Base-by-base conservation (phyloP, 2,113 vertebrate species). In the Gambusia affinis region DNA sequence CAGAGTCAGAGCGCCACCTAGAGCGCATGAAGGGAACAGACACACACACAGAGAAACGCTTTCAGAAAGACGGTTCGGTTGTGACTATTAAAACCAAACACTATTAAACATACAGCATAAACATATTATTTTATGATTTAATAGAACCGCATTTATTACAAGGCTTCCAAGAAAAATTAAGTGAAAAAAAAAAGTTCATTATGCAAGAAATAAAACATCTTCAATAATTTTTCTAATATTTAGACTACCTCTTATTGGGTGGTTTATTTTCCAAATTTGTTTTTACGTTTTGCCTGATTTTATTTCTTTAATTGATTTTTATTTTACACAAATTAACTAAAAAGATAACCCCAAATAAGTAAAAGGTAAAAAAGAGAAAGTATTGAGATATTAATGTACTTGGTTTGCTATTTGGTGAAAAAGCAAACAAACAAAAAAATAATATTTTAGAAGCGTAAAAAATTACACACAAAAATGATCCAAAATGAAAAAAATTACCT, bases 1-100 rank as follows among this genome's bases (percentile, higher is more conserved):
- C 82, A 88, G 91, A 85, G 89, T 87, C 84, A 88, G 82, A 93
- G 88, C 73, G 91, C 88, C 92, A 86, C 84, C 92, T 93, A 89
- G 72, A 89, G 92, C 78, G 19, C 67, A 24, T 4, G 42, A 51
- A 22, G 66, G 2, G 76, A 2, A 78, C 85, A 14, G 22, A 14
- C 85, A 14, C 51, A 14, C 47, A 37, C 24, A 27, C 1, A 30
- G 15, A 22, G 5, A 10, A 5, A 14, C 11, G 1, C 6, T 28
- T 39, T 66, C 4, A 14, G 5, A 37, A 27, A 5, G 3, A 27
- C 10, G 39, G 7, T 11, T 27, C 8, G 51, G 0, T 54, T 57
- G 7, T n/a, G 24, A 8, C 7, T n/a, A 8, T 57, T 57, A 10
- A 57, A 57, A 8, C 51, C 51, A n/a, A 24, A n/a, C 8, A n/a